Conservation (phyloP, 2,797 vertebrate genomes). For the Prunella strophiata region DNA sequence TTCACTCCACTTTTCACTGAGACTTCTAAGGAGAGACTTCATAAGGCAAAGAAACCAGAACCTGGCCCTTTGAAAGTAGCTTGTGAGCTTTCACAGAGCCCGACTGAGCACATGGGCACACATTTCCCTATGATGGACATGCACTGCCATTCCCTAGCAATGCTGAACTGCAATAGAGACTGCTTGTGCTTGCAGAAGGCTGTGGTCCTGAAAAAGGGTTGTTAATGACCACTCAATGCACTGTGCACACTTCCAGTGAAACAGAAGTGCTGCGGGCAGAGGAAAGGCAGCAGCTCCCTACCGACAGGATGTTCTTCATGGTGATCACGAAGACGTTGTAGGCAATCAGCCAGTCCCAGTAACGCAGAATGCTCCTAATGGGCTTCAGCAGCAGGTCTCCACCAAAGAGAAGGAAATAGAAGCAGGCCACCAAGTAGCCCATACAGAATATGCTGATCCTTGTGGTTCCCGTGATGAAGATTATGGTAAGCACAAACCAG, state of each 20-base stretch:
- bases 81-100: background rate
- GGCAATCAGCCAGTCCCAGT: constrained; percentile 98
- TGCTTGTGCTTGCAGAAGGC: background rate
- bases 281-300: constrained; percentile 71
- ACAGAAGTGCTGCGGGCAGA: background rate
- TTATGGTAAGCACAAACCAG: constrained; percentile 99
- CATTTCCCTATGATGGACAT: background rate
- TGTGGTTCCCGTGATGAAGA: constrained; percentile 98
- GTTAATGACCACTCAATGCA: background rate
- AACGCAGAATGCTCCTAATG: constrained; percentile 94
- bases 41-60: background rate
- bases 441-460: constrained; percentile 98
- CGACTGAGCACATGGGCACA: background rate
- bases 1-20: background rate
- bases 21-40: background rate
- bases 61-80: background rate
- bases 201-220: background rate
- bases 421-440: constrained; percentile 98
- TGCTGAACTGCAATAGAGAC: background rate
- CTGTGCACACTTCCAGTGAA: background rate
- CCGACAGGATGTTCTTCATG: constrained; percentile 97
- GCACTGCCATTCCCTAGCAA: background rate
- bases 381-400: constrained; percentile 93
- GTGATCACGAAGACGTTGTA: constrained; percentile 98
- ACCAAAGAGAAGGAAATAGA: constrained; percentile 98